phyloP scores from a whole-genome alignment of 2,797 vertebrate genomes.

The Pangasius macronema region DNA sequence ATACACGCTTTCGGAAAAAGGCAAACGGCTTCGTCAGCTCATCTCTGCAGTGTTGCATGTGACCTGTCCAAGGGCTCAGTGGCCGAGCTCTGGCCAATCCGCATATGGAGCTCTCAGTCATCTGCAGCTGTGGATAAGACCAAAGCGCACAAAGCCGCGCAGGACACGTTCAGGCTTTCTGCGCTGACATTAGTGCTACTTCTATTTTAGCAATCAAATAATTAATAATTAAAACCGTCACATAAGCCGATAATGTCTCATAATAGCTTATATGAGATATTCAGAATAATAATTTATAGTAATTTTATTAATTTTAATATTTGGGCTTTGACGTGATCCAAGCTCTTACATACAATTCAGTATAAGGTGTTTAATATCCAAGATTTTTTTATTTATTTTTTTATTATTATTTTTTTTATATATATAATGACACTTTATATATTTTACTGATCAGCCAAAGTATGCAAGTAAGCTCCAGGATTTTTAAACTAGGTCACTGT shows the following conservation, averaged over 20 bases:
- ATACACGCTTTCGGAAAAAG: not conserved
- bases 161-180: not conserved
- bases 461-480: not conserved
- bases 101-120: constrained; percentile 33
- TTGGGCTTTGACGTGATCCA: not conserved
- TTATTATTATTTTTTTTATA: not conserved
- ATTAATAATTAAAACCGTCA: not conserved
- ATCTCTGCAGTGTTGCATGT: constrained; percentile 30
- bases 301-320: not conserved
- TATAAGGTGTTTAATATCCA: not conserved
- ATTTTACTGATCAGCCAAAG: not conserved
- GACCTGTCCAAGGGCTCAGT: constrained; percentile 45
- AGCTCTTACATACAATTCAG: not conserved
- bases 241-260: not conserved
- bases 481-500: constrained; percentile 1
- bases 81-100: constrained; percentile 40
- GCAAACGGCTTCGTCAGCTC: not conserved
- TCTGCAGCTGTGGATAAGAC: constrained; percentile 1
- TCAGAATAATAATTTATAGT: not conserved
- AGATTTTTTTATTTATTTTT: not conserved
- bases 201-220: not conserved
- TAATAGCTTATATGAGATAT: too few species aligned
- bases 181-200: not conserved
- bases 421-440: not conserved
- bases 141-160: constrained; percentile 7